Percentiles rank a stretch among this genome's conserved stretches.
Evolutionary conservation across 2,888 invertebrate genomes (phyloP).

Genomic region (Saturnia pavonia): DNA sequence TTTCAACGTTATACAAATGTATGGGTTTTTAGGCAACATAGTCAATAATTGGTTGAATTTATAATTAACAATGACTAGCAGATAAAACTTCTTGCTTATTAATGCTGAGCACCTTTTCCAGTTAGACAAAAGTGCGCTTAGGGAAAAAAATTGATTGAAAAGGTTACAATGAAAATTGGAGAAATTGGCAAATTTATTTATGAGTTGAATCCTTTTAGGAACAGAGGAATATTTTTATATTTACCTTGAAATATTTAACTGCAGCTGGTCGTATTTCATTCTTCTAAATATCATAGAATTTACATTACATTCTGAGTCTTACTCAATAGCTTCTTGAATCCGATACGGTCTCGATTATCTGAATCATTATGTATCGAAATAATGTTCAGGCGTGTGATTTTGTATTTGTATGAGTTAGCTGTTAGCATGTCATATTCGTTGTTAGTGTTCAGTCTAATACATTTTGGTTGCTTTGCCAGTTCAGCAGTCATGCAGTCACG

Average conservation of each 20-base stretch:
- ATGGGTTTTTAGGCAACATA: too few species aligned
- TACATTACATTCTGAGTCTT: neutral
- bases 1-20: conserved; percentile 21
- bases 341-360: conserved; percentile 19
- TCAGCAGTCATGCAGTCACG: conserved; percentile 54
- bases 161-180: too few species aligned
- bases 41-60: too few species aligned
- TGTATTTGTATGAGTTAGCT: conserved; percentile 29
- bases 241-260: too few species aligned
- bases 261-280: neutral
- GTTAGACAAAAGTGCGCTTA: too few species aligned
- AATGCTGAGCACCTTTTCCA: too few species aligned
- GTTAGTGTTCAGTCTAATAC: conserved; percentile 41
- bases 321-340: neutral
- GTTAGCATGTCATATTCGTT: conserved; percentile 32
- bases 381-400: conserved; percentile 15
- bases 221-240: too few species aligned
- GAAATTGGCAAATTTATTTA: too few species aligned
- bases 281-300: neutral
- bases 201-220: too few species aligned
- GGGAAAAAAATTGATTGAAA: too few species aligned
- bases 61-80: neutral
- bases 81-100: neutral
- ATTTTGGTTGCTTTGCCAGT: conserved; percentile 40
- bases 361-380: conserved; percentile 20